Conservation (phyloP, 2,113 vertebrate species). For the Pelvicachromis taeniatus region DNA sequence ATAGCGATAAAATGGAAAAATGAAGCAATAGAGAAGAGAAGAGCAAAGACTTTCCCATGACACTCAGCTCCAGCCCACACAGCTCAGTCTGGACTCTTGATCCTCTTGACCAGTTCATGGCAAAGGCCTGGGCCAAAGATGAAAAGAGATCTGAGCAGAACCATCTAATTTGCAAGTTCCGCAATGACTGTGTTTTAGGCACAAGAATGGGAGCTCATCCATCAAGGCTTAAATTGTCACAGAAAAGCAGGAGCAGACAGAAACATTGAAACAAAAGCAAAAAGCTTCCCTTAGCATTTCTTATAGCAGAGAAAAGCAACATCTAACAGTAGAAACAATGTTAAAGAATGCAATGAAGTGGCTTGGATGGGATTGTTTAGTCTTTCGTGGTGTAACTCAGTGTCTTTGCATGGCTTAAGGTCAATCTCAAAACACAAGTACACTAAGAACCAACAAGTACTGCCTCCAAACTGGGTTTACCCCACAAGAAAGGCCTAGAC, state of each 20-base stretch:
- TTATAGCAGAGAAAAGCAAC: slow-evolving; percentile 1
- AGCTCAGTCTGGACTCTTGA: slow-evolving; percentile 37
- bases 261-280: background rate
- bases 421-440: slow-evolving; percentile 14
- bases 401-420: background rate
- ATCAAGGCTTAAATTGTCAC: slow-evolving; percentile 32
- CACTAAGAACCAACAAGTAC: background rate
- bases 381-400: background rate
- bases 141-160: slow-evolving; percentile 47
- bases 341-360: background rate
- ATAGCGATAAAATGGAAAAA: background rate
- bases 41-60: slow-evolving; percentile 62
- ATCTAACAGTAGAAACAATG: background rate
- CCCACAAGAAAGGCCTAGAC: background rate
- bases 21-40: slow-evolving; percentile 3
- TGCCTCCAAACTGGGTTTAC: slow-evolving; percentile 20
- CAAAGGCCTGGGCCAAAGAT: slow-evolving; percentile 46
- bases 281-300: background rate
- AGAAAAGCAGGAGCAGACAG: background rate
- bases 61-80: slow-evolving; percentile 48
- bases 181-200: slow-evolving; percentile 35
- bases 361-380: background rate
- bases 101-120: slow-evolving; percentile 62
- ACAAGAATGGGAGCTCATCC: slow-evolving; percentile 1
- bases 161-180: slow-evolving; percentile 68